phyloP scores from a whole-genome alignment of 1,140 invertebrate species.

The Meloidogyne hapla region DNA sequence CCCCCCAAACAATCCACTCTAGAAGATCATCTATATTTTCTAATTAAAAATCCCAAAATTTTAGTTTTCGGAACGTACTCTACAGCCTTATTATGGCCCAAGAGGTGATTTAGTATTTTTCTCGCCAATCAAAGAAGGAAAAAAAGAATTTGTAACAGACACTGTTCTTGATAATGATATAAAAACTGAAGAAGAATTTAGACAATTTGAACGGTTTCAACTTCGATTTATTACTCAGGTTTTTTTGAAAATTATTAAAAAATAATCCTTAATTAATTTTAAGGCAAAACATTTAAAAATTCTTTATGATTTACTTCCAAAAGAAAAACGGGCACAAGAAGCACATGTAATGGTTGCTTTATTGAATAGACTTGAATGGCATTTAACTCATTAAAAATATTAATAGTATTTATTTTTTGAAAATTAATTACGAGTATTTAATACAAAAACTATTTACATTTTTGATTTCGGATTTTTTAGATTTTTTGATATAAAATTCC shows the following conservation, averaged over 20 bases:
- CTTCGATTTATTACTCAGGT: constrained; percentile 37
- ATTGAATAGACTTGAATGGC: constrained; percentile 22
- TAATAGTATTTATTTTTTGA: too few relatives aligned
- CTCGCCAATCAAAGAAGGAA: constrained; percentile 16
- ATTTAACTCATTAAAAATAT: background rate
- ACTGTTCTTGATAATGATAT: constrained; percentile 26
- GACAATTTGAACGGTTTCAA: constrained; percentile 15
- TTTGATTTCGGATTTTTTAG: too few relatives aligned
- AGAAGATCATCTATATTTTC: too few relatives aligned
- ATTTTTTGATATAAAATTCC: too few relatives aligned
- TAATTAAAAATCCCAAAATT: constrained; percentile 8
- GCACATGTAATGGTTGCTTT: constrained; percentile 32
- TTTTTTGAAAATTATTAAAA: background rate
- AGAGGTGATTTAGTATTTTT: constrained; percentile 32
- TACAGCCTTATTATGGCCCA: constrained; percentile 35
- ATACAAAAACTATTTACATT: too few relatives aligned
- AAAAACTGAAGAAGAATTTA: constrained; percentile 22
- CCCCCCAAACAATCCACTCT: too few relatives aligned
- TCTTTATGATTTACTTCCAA: constrained; percentile 23
- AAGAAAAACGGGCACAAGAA: constrained; percentile 27
- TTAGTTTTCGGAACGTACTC: constrained; percentile 31
- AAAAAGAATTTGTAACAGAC: constrained; percentile 23
- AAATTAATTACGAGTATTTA: too few relatives aligned
- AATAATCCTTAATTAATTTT: background rate
- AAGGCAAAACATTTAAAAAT: constrained; percentile 31